Evolutionary conservation across 1,140 invertebrate genomes (phyloP).

Genomic region (Vollenhovia emeryi): DNA sequence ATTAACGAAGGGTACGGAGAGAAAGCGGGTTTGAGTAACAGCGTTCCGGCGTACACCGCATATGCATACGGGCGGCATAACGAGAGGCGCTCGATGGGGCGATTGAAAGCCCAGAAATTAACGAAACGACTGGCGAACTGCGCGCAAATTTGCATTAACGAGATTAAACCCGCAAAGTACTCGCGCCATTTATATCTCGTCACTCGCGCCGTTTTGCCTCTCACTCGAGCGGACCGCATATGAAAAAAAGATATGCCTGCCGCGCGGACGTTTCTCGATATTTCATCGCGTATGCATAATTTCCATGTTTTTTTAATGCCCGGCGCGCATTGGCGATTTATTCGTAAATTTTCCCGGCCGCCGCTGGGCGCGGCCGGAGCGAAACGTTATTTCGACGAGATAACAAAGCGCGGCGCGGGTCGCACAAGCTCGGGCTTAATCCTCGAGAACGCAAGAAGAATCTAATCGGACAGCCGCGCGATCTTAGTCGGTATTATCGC

Average conservation of each 20-base stretch:
- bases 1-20: constrained; percentile 20
- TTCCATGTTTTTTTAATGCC: constrained; percentile 4
- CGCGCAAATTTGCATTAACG: constrained; percentile 62
- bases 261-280: constrained; percentile 6
- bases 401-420: neutral
- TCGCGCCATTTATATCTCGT: constrained; percentile 46
- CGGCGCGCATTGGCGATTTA: neutral
- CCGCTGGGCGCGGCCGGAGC: neutral
- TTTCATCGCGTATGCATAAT: constrained; percentile 41
- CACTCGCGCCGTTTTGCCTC: constrained; percentile 19
- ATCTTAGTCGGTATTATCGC: constrained; percentile 1
- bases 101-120: constrained; percentile 69
- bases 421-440: neutral
- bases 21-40: constrained; percentile 22
- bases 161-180: constrained; percentile 67
- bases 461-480: neutral
- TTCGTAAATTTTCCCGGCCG: neutral
- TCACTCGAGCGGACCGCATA: neutral
- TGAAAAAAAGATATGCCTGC: constrained; percentile 7
- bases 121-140: constrained; percentile 61
- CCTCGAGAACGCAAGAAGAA: neutral
- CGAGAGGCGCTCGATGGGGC: constrained; percentile 57
- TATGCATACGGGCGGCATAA: constrained; percentile 47
- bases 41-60: constrained; percentile 9
- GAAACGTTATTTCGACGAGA: neutral